Evolutionary conservation across 2,113 vertebrate species (phyloP).

Genomic region (Enhydra lutris): DNA sequence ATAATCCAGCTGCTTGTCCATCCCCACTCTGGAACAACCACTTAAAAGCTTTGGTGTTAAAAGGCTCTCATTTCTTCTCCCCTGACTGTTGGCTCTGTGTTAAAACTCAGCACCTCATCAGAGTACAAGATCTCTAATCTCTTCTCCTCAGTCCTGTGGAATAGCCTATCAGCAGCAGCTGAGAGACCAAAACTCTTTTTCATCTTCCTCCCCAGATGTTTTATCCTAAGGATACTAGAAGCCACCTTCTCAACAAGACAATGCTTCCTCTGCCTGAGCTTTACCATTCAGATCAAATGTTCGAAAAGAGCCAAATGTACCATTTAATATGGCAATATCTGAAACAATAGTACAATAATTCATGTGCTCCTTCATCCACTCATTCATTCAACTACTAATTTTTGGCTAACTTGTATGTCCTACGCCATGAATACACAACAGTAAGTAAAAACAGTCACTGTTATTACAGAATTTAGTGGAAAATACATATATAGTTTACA

Average conservation of each 20-base stretch:
- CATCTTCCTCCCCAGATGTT: not conserved
- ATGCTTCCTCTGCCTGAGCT: not conserved
- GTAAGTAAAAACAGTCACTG: not conserved
- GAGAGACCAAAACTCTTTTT: not conserved
- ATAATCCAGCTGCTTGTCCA: not conserved
- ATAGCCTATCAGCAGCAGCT: not conserved
- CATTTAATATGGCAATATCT: not conserved
- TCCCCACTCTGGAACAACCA: not conserved
- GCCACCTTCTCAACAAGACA: not conserved
- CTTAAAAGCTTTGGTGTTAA: not conserved
- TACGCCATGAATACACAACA: not conserved
- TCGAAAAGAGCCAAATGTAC: not conserved
- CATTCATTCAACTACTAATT: conserved; percentile 3
- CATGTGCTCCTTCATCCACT: not conserved
- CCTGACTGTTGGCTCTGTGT: not conserved
- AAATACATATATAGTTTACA: not conserved
- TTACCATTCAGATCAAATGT: not conserved
- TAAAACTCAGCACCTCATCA: conserved; percentile 11
- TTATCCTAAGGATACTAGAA: not conserved
- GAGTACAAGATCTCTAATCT: not conserved
- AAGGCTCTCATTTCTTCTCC: not conserved
- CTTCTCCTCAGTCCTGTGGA: not conserved
- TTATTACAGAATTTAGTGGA: not conserved
- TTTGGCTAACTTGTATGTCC: not conserved
- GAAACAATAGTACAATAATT: not conserved